Conservation (phyloP, 2,797 vertebrate genomes). For the Ara ararauna region DNA sequence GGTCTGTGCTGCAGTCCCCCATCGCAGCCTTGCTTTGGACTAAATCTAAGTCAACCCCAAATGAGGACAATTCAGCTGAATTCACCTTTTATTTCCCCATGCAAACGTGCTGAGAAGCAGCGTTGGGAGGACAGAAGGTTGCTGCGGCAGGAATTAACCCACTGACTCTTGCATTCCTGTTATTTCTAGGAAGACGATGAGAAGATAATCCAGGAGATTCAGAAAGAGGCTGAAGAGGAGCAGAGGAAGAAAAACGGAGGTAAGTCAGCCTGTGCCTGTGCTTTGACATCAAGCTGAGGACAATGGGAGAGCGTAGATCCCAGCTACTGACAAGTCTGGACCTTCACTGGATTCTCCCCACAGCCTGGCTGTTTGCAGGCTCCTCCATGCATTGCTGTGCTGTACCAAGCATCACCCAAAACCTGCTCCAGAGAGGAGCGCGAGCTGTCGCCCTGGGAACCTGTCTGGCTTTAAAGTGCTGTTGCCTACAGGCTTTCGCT, state of each 20-base stretch:
- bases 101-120: neutral
- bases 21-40: neutral
- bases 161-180: neutral
- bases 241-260: conserved; percentile 91
- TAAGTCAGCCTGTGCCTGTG: conserved; percentile 45
- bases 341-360: neutral
- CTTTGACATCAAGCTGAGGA: neutral
- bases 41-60: neutral
- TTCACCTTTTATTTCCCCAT: fast-evolving
- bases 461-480: neutral
- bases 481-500: neutral
- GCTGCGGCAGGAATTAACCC: neutral
- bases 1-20: neutral
- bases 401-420: neutral
- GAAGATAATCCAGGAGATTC: conserved; percentile 94
- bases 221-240: conserved; percentile 93
- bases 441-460: neutral
- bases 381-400: neutral
- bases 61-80: neutral
- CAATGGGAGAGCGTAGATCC: neutral
- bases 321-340: neutral
- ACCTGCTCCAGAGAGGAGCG: neutral
- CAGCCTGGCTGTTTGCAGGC: neutral
- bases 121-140: neutral
- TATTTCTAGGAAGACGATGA: conserved; percentile 90